These are phyloP conservation scores for Intellagama lesueurii DNA, from an alignment of 2,797 vertebrate genomes.

Conservation along the genomic window DNA sequence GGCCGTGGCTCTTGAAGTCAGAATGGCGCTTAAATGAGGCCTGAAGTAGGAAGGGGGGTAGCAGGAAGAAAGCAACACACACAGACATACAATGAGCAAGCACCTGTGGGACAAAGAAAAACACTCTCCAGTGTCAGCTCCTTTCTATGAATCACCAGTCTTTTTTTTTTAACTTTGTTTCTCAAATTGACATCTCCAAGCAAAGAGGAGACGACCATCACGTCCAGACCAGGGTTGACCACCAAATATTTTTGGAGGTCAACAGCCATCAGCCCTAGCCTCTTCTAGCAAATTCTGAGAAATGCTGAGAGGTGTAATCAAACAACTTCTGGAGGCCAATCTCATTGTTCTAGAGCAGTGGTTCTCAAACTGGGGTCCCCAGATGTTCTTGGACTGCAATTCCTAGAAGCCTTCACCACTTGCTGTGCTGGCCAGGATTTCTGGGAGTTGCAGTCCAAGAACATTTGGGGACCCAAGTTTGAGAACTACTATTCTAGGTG, in stretches of 20 bases:
- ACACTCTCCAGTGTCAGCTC: neutral
- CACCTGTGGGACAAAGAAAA: neutral
- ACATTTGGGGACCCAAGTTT: too few species aligned
- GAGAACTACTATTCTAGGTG: too few species aligned
- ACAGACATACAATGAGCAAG: neutral
- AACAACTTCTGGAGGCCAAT: too few species aligned
- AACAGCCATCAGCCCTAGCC: neutral
- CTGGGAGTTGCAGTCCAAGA: too few species aligned
- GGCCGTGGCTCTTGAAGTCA: slow-evolving; percentile 69
- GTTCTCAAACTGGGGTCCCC: too few species aligned
- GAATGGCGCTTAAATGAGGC: slow-evolving; percentile 72
- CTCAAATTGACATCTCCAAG: neutral
- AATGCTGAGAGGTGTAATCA: too few species aligned
- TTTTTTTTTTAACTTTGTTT: neutral
- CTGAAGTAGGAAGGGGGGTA: neutral
- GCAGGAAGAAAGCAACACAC: slow-evolving; percentile 4
- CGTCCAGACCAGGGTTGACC: too few species aligned
- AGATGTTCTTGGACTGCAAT: too few species aligned
- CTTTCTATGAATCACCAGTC: neutral
- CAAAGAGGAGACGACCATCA: neutral
- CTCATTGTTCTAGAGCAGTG: too few species aligned
- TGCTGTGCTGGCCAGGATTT: too few species aligned
- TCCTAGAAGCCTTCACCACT: too few species aligned
- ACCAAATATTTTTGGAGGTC: neutral
- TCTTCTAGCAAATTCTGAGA: too few species aligned